These are phyloP conservation scores for Neomonachus schauinslandi DNA, from an alignment of 2,113 vertebrate species.

Conservation along the genomic window DNA sequence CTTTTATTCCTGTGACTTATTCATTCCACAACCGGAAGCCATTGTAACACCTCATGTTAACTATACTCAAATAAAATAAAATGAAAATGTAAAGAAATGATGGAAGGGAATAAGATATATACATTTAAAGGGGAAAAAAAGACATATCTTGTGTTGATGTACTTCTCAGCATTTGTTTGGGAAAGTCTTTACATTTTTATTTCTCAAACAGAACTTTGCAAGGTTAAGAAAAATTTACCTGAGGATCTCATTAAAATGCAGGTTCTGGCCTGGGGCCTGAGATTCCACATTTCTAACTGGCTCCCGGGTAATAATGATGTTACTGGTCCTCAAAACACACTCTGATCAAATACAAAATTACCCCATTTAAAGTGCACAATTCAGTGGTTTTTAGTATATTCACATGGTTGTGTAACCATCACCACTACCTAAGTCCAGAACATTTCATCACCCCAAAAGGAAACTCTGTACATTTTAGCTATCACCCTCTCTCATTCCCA, in stretches of 20 bases:
- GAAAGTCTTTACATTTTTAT: background rate
- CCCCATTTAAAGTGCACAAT: background rate
- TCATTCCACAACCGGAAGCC: background rate
- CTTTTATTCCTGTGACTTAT: background rate
- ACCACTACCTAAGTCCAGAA: background rate
- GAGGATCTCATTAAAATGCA: conserved; percentile 49
- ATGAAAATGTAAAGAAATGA: background rate
- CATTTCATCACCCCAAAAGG: background rate
- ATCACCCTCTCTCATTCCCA: background rate
- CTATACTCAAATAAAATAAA: background rate
- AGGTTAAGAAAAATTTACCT: background rate
- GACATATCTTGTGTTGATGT: background rate
- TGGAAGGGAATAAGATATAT: background rate
- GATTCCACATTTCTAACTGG: background rate
- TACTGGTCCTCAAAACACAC: background rate
- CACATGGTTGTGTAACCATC: background rate
- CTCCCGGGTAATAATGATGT: background rate
- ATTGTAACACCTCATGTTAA: background rate
- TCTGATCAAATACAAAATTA: background rate
- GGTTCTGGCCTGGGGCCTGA: background rate
- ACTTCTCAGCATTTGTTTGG: background rate
- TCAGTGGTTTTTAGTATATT: background rate
- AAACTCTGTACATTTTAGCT: background rate
- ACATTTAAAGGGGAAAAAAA: background rate
- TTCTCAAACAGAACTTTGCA: background rate